Conservation (phyloP, 2,888 invertebrate genomes). For the Pardosa pseudoannulata region DNA sequence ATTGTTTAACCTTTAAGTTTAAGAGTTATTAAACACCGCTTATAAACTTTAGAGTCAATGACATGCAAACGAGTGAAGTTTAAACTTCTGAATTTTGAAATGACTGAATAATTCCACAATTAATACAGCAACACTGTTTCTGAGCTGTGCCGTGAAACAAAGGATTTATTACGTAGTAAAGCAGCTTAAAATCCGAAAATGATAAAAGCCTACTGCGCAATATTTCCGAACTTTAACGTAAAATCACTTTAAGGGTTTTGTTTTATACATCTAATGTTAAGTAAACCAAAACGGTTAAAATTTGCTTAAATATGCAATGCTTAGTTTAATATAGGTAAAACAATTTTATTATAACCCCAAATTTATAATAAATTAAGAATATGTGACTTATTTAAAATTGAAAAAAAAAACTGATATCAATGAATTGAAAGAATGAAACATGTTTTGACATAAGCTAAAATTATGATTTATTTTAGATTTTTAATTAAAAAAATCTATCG, state of each 20-base stretch:
- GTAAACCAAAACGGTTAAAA: too few species aligned
- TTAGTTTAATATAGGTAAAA: too few species aligned
- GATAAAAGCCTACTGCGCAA: not conserved
- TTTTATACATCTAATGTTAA: too few species aligned
- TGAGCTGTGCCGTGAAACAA: not conserved
- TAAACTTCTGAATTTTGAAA: not conserved
- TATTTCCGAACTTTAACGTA: not conserved
- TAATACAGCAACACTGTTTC: not conserved
- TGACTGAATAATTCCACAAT: not conserved
- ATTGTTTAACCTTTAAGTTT: not conserved
- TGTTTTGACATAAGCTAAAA: too few species aligned
- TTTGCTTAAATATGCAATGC: too few species aligned
- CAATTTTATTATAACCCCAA: too few species aligned
- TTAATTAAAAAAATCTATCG: too few species aligned
- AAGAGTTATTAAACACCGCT: not conserved
- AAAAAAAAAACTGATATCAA: too few species aligned
- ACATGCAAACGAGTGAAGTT: not conserved
- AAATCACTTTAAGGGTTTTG: not conserved
- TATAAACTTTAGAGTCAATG: not conserved
- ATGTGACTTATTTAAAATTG: too few species aligned
- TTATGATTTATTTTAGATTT: too few species aligned
- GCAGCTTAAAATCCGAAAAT: not conserved
- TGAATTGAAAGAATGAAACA: too few species aligned
- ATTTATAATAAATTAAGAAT: too few species aligned
- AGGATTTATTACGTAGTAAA: not conserved